phyloP scores from a whole-genome alignment of 2,113 vertebrate genomes.

The Melospiza georgiana region DNA sequence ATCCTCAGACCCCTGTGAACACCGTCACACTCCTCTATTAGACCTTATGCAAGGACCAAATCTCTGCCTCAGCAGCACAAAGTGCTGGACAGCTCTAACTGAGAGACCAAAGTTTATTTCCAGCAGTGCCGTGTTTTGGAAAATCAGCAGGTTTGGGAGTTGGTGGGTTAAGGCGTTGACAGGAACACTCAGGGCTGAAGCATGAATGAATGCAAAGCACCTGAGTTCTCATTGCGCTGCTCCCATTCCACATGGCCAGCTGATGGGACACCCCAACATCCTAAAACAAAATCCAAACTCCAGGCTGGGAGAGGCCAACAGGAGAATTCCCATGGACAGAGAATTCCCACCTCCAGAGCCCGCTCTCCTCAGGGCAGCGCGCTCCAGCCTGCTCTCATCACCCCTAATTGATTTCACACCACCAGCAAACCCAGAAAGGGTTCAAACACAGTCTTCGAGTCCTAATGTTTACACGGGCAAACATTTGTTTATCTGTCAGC shows the following conservation, averaged over 20 bases:
- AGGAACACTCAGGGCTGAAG: neutral
- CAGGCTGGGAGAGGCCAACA: neutral
- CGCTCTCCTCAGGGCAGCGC: neutral
- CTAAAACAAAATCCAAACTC: too few relatives aligned
- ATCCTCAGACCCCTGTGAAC: too few relatives aligned
- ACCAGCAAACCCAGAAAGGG: neutral
- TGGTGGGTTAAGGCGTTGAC: neutral
- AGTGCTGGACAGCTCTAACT: neutral
- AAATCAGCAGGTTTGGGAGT: neutral
- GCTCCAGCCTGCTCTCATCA: neutral
- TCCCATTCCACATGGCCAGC: neutral
- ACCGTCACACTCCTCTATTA: too few relatives aligned
- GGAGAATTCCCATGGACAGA: neutral
- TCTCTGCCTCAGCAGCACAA: neutral
- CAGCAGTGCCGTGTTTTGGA: rapidly evolving
- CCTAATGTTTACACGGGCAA: constrained; percentile 25
- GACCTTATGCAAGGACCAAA: neutral
- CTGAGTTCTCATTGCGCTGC: neutral
- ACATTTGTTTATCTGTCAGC: constrained; percentile 51
- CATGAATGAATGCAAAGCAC: neutral
- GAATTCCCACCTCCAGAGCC: neutral
- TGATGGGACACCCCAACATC: neutral
- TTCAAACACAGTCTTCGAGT: neutral
- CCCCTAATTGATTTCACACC: constrained; percentile 11
- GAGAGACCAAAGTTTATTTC: rapidly evolving